Base-by-base conservation (phyloP, 2,888 invertebrate genomes). In the Cerastis leucographa region DNA sequence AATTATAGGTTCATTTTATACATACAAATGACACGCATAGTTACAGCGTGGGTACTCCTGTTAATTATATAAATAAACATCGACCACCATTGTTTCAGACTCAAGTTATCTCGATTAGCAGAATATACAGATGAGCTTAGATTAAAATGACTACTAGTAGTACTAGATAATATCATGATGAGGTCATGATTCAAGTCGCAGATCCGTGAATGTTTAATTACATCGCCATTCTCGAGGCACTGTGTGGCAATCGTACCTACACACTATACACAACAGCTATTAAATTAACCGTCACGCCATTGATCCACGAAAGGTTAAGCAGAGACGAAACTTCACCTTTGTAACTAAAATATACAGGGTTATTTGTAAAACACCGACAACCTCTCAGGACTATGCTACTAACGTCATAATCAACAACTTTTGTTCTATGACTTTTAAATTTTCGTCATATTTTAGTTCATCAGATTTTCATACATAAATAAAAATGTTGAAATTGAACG, bases 161-260 rank as follows among this genome's bases (percentile, higher is more conserved):
- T 84, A 74, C 72, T 72, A 74, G 74, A 84, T 74, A 74, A 73
- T 66, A 80, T 70, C 67, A 74, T 72, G 78, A 85, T 81, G 80
- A 85, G 72, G 81, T 81, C 80, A 85, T 85, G 71, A 73, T 81
- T 69, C 74, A 74, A 80, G 74, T 68, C 71, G 66, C 51, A 78
- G 76, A 72, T 86, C 85, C 85, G 83, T 86, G 85, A 80, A 87
- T 87, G 67, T 85, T 83, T 86, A 87, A 86, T 86, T 79, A 76
- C 80, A 44, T 69, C 68, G 76, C 79, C 69, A 79, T 80, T 80
- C 78, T 82, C 71, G 61, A 76, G 62, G 84, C 83, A 62, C 70
- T 62, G 69, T 83, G 84, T 79, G 69, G 84, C 65, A 72, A 75
- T 72, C 75, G 66, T 67, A 72, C 56, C 69, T 83, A 78, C 42